Base-by-base conservation (phyloP, 2,888 invertebrate species). In the Mystacides longicornis region DNA sequence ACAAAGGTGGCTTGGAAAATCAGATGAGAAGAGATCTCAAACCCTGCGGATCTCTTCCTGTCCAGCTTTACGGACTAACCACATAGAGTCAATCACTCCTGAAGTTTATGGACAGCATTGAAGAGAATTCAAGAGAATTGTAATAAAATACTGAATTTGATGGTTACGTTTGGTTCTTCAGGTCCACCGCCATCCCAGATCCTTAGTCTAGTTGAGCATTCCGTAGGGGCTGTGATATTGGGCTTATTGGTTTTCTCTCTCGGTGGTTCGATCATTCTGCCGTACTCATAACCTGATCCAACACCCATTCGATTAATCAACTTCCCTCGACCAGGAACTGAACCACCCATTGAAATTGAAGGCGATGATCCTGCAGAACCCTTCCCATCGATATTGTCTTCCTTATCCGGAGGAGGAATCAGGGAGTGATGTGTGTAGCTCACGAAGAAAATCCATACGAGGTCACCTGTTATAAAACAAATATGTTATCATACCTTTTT, bases 371-470 rank as follows among this genome's bases (percentile, higher is more conserved):
- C 43, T 54, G 57, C 11, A 56, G 62, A 52, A 42, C 63, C 65
- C 5, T 62, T 63, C 5, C 64, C 64, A 19, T 56, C 62, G 2
- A 73, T 75, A 18, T 71, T 70, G 23, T 69, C 74, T n/a, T n/a
- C n/a, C 16, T 79, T 75, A 66, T 81, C 81, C 57, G 79, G 77
- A 59, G 81, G 83, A 58, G 74, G 74, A 64, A 85, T 75, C 59
- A 89, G 74, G 60, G 88, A 87, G 66, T 89, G 82, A 64, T 90
- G 87, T 63, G 86, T 87, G 73, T 89, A 92, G 61, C 89, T 89
- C 61, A 89, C 83, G 69, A 92, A 92, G 71, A 89, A 91, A 63
- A 92, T 78, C 93, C 93, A 93, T 55, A 93, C 84, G 59, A 87
- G 80, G 69, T 91, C 91, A 51, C 85, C 81, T 76, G 65, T n/a